A percentile compares a stretch with the other conserved stretches of the same genome.
These are phyloP conservation scores for Xestia sexstrigata DNA, from an alignment of 2,888 invertebrate genomes.

Conservation along the genomic window DNA sequence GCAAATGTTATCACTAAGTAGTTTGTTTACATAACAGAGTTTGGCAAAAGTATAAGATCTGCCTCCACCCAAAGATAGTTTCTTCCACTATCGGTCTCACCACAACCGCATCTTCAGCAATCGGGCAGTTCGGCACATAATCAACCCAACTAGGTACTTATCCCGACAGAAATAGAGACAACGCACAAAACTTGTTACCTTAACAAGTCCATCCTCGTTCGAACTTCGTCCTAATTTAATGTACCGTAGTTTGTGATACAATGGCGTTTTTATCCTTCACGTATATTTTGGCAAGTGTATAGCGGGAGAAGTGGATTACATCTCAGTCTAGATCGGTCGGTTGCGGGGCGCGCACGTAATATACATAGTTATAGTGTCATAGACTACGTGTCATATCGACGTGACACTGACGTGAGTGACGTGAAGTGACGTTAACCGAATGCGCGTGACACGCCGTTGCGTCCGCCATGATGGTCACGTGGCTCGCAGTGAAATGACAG, in stretches of 20 bases:
- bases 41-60: constrained; percentile 20
- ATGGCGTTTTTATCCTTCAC: constrained; percentile 80
- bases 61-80: constrained; percentile 35
- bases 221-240: constrained; percentile 76
- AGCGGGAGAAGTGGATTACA: constrained; percentile 78
- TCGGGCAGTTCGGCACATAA: constrained; percentile 53
- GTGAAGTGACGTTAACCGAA: constrained; percentile 68
- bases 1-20: constrained; percentile 31
- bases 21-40: constrained; percentile 55
- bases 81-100: constrained; percentile 51
- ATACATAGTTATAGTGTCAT: constrained; percentile 69
- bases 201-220: constrained; percentile 70
- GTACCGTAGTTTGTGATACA: constrained; percentile 80
- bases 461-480: constrained; percentile 68
- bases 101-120: constrained; percentile 41
- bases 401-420: constrained; percentile 65
- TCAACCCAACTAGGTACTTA: constrained; percentile 62
- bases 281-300: constrained; percentile 80
- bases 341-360: constrained; percentile 81
- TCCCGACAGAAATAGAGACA: constrained; percentile 62
- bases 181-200: constrained; percentile 69
- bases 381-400: constrained; percentile 70
- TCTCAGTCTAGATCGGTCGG: constrained; percentile 85
- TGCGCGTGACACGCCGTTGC: constrained; percentile 66
- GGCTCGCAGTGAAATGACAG: constrained; percentile 67